These are phyloP conservation scores for Notocelia uddmanniana DNA, from an alignment of 2,888 invertebrate genomes.

Conservation along the genomic window DNA sequence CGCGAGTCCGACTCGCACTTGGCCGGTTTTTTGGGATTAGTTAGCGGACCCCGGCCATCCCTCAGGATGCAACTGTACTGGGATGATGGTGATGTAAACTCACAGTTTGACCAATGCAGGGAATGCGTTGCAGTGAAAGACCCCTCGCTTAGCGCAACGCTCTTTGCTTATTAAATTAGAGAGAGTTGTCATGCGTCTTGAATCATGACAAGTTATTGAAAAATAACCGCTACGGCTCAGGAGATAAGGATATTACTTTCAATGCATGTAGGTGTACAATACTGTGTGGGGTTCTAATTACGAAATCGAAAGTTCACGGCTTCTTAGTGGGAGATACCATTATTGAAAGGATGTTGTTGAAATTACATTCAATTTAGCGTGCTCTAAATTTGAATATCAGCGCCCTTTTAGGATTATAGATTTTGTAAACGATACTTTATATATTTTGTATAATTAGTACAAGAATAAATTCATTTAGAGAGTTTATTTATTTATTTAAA, in stretches of 20 bases:
- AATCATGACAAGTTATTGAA: conserved; percentile 52
- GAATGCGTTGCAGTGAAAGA: conserved; percentile 43
- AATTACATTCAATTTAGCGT: neutral
- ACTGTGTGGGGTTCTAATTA: conserved; percentile 34
- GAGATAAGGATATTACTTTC: conserved; percentile 1
- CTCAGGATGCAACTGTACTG: too few relatives aligned
- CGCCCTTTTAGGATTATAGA: neutral
- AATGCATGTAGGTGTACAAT: conserved; percentile 11
- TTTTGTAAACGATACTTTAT: too few relatives aligned
- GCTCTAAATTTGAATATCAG: neutral
- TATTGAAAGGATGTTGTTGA: neutral
- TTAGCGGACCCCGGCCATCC: too few relatives aligned
- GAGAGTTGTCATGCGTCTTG: conserved; percentile 66
- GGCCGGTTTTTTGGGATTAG: too few relatives aligned
- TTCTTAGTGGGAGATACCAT: conserved; percentile 20
- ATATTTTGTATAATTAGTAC: too few relatives aligned
- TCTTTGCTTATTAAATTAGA: conserved; percentile 73
- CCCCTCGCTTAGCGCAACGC: conserved; percentile 52
- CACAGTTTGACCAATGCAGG: conserved; percentile 26
- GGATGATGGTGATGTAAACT: too few relatives aligned
- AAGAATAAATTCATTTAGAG: too few relatives aligned
- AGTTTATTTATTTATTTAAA: too few relatives aligned
- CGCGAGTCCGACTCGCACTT: too few relatives aligned
- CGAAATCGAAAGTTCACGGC: conserved; percentile 40
- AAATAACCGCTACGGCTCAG: conserved; percentile 27